Base-by-base conservation (phyloP, 2,888 invertebrate genomes). In the Dryobota labecula region DNA sequence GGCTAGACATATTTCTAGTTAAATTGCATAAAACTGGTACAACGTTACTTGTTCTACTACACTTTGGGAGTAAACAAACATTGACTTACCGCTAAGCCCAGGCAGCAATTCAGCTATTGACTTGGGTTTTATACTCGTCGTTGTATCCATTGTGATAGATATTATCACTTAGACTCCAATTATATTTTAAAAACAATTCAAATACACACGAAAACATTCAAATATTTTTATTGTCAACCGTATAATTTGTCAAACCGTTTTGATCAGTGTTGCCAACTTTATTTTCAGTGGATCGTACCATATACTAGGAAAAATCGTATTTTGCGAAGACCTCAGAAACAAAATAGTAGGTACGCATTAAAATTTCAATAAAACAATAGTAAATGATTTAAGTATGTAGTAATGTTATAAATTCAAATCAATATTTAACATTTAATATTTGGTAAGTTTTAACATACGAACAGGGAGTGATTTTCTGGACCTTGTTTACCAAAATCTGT, bases 61-160 rank as follows among this genome's bases (percentile, higher is more conserved):
- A 53, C 41, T 62, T 36, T n/a, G 20, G 20, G 47, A 73, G 51
- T 68, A 70, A 72, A 78, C 49, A 71, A 76, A 68, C 15, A 62
- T 54, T 24, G 54, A 82, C 89, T 81, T 84, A 94, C 94, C 90
- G 63, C 88, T 88, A 43, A 95, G 84, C 58, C 82, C 88, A 20
- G 94, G 94, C 66, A 95, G 82, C 70, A 94, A 81, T 85, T 95
- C 94, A 13, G 92, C 91, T 76, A 95, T 87, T 9, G 92, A 88
- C 82, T 86, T 92, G n/a, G 95, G 90, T 79, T 91, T 92, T 70
- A 84, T 84, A 66, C 78, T 78, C 41, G 85, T 81, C 20, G 89
- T 86, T 70, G 90, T 84, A 73, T 93, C 91, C 92, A 91, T 92
- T 70, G 68, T 88, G 61, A 60, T 73, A 68, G 60, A 47, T 77